Evolutionary conservation across 2,888 invertebrate species (phyloP).

Genomic region (Glaucopsyche alexis): DNA sequence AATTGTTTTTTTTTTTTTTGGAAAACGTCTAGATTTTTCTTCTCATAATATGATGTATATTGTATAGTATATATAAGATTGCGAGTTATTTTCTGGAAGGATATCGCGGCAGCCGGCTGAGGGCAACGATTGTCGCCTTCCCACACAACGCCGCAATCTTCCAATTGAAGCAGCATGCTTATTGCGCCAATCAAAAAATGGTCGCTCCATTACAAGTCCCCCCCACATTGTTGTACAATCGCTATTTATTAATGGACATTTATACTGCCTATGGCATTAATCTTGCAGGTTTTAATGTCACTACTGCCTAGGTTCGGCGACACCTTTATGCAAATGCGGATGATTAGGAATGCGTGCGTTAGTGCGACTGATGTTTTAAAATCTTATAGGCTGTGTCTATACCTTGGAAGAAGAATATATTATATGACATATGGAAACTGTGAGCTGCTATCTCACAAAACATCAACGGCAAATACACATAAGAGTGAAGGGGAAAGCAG

Average conservation of each 20-base stretch:
- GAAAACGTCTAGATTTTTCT: background rate
- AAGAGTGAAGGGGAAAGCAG: too few relatives aligned
- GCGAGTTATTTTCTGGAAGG: constrained; percentile 74
- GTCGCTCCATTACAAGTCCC: constrained; percentile 42
- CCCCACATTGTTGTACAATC: constrained; percentile 27
- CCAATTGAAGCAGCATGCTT: constrained; percentile 72
- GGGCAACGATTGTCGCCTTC: constrained; percentile 71
- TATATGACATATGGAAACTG: too few relatives aligned
- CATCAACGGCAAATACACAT: too few relatives aligned
- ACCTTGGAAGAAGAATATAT: too few relatives aligned
- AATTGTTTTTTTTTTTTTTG: background rate
- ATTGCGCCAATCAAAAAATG: constrained; percentile 78
- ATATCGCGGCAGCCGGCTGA: constrained; percentile 70
- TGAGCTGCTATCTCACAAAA: too few relatives aligned
- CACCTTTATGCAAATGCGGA: background rate
- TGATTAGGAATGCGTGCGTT: background rate
- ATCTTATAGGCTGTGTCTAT: too few relatives aligned
- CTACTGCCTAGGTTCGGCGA: background rate
- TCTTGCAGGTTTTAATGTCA: constrained; percentile 11
- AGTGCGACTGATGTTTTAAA: background rate
- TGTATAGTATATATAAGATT: constrained; percentile 52
- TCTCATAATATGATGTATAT: constrained; percentile 23
- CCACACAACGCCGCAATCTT: constrained; percentile 73
- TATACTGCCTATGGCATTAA: constrained; percentile 23
- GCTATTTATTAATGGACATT: constrained; percentile 29